Evolutionary conservation across 2,797 vertebrate genomes (phyloP).

Genomic region (Myotis daubentonii): DNA sequence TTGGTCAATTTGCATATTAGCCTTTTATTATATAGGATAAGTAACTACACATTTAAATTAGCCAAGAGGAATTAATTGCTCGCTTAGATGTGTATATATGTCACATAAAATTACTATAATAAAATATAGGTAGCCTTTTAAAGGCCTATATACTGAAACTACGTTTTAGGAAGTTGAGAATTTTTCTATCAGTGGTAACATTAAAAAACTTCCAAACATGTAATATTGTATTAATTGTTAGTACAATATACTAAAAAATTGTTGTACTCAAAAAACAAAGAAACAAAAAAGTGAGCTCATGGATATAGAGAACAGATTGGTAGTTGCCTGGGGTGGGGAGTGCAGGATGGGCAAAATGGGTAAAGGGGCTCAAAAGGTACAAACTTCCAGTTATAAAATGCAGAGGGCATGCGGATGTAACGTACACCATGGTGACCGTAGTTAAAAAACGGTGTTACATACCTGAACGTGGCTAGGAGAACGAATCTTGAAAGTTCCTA

Average conservation of each 20-base stretch:
- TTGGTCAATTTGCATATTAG: no score
- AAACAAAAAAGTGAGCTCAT: background rate
- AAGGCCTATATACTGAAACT: background rate
- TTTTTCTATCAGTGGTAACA: background rate
- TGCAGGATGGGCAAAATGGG: background rate
- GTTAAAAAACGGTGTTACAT: background rate
- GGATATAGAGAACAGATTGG: background rate
- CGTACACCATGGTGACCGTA: background rate
- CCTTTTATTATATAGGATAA: background rate
- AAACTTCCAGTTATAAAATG: background rate
- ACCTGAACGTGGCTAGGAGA: background rate
- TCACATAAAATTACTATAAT: background rate
- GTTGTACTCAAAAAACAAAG: background rate
- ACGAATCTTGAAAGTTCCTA: background rate
- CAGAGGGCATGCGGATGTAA: background rate
- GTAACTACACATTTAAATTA: background rate
- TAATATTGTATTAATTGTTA: background rate
- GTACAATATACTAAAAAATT: background rate
- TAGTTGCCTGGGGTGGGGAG: background rate
- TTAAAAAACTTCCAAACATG: background rate
- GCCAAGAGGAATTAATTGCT: background rate
- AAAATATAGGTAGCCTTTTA: background rate
- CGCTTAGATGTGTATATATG: background rate
- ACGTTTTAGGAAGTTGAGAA: background rate
- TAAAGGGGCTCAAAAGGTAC: background rate